A percentile compares a stretch with the other conserved stretches of the same genome.
These are phyloP conservation scores for Anguilla pacifica DNA, from an alignment of 2,797 vertebrate species.

Conservation along the genomic window DNA sequence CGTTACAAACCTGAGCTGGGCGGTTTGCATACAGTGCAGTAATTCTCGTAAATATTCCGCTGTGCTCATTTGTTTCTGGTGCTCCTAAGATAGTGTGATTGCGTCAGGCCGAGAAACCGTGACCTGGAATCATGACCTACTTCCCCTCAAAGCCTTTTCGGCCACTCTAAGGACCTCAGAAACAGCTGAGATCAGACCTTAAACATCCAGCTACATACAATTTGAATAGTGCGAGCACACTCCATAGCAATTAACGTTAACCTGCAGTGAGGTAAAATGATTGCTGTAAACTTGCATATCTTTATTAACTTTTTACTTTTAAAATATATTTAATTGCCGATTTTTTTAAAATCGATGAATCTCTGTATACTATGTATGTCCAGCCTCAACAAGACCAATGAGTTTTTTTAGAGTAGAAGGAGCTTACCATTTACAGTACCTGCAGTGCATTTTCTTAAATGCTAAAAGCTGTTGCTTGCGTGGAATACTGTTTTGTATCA, in stretches of 20 bases:
- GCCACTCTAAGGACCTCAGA: neutral
- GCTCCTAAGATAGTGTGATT: neutral
- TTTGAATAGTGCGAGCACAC: too few species aligned
- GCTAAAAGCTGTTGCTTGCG: too few species aligned
- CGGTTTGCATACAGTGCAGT: neutral
- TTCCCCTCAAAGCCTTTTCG: neutral
- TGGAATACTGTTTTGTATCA: too few species aligned
- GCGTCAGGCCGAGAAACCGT: neutral
- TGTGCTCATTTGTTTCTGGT: neutral
- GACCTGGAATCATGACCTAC: neutral
- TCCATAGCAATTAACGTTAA: too few species aligned
- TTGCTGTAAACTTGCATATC: neutral
- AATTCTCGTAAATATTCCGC: neutral
- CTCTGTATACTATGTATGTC: neutral
- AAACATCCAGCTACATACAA: neutral
- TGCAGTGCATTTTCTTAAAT: too few species aligned
- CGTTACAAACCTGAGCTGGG: neutral
- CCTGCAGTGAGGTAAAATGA: too few species aligned
- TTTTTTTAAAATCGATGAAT: neutral
- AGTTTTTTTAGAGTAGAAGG: too few species aligned
- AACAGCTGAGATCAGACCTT: neutral
- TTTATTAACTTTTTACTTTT: neutral
- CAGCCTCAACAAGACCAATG: neutral
- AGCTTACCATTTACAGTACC: too few species aligned
- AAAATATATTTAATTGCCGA: neutral